A percentile compares a stretch with the other conserved stretches of the same genome.
phyloP scores from a whole-genome alignment of 2,113 vertebrate genomes.

The Theristicus caerulescens region DNA sequence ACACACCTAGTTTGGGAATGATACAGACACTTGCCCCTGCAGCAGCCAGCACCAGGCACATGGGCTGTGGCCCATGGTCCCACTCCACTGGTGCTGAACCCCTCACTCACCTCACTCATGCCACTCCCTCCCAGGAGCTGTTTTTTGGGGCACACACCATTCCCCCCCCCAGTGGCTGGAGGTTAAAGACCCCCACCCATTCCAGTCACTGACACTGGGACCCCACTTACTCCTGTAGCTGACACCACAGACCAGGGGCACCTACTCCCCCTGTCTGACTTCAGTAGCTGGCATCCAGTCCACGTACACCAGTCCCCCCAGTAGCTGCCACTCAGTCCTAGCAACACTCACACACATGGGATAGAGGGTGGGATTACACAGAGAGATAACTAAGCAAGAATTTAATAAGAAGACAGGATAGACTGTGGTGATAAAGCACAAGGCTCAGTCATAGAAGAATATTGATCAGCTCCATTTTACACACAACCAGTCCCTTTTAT shows the following conservation, averaged over 20 bases:
- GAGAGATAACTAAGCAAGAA: background rate
- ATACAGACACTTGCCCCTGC: background rate
- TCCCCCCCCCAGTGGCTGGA: background rate
- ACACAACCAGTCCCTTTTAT: background rate
- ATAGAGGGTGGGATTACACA: background rate
- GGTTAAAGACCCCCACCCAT: background rate
- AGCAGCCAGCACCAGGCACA: background rate
- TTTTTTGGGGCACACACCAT: background rate
- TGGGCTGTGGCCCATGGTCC: background rate
- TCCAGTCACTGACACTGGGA: background rate
- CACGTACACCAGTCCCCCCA: accelerated
- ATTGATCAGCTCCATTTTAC: background rate
- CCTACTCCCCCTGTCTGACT: background rate
- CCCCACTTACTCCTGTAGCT: background rate
- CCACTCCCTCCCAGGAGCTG: background rate
- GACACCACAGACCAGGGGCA: background rate
- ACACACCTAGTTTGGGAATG: no score
- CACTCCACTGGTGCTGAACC: background rate
- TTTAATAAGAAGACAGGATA: background rate
- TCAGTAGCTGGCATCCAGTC: background rate
- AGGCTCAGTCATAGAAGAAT: background rate
- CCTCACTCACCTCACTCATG: background rate
- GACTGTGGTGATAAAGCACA: background rate
- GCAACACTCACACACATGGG: no score
- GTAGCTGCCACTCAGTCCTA: background rate